These are phyloP conservation scores for Momotus momota DNA, from an alignment of 2,797 vertebrate genomes.

Conservation along the genomic window DNA sequence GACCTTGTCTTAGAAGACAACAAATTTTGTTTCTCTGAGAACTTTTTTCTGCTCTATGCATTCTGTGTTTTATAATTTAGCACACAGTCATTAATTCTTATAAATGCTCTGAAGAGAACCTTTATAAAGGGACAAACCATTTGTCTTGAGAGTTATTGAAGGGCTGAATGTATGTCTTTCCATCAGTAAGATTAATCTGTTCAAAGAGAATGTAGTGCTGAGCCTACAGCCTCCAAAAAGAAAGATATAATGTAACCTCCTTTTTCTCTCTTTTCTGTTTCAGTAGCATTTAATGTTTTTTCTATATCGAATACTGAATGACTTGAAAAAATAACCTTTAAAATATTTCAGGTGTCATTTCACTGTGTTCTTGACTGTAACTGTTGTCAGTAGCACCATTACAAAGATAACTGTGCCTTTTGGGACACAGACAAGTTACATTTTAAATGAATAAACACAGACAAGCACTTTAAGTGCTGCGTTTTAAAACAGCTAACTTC, in stretches of 20 bases:
- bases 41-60: background rate
- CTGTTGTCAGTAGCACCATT: background rate
- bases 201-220: background rate
- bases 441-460: background rate
- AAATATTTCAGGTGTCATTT: background rate
- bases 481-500: background rate
- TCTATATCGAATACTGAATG: background rate
- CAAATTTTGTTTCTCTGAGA: background rate
- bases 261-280: background rate
- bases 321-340: background rate
- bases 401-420: background rate
- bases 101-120: background rate
- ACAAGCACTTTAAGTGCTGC: background rate
- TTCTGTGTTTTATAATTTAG: background rate
- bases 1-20: background rate
- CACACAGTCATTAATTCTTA: background rate
- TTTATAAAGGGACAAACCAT: background rate
- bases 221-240: background rate
- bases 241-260: background rate
- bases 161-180: background rate
- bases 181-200: background rate
- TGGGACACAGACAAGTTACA: background rate
- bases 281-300: background rate
- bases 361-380: background rate
- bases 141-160: background rate